phyloP scores from a whole-genome alignment of 1,140 invertebrate genomes.

The Diploscapter pachys region DNA sequence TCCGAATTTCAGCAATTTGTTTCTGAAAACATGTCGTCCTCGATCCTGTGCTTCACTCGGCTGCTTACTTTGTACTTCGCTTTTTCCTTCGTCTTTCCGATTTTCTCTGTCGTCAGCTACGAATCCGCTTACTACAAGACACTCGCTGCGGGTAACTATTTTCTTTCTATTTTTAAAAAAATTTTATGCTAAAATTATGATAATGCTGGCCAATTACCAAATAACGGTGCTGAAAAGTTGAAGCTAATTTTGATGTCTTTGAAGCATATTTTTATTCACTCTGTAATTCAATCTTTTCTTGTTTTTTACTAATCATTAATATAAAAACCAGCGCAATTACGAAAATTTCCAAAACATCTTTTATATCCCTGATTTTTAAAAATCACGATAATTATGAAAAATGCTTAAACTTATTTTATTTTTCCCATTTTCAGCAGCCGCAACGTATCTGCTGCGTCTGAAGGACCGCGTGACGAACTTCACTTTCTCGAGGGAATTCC shows the following conservation, averaged over 20 bases:
- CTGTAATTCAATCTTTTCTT: background rate
- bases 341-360: background rate
- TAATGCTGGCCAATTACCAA: background rate
- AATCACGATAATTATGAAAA: slow-evolving; percentile 11
- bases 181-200: slow-evolving; percentile 1
- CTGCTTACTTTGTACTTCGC: slow-evolving; percentile 37
- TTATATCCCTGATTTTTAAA: background rate
- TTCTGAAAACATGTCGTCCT: slow-evolving; percentile 29
- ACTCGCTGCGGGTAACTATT: slow-evolving; percentile 32
- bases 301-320: background rate
- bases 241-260: background rate
- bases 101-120: background rate
- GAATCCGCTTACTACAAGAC: slow-evolving; percentile 34
- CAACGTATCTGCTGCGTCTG: slow-evolving; percentile 82
- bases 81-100: slow-evolving; percentile 32
- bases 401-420: slow-evolving; percentile 1
- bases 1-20: slow-evolving; percentile 34
- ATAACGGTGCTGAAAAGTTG: background rate
- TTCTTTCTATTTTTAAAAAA: background rate
- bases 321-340: background rate
- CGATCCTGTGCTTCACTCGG: slow-evolving; percentile 24
- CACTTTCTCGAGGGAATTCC: slow-evolving; percentile 74
- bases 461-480: slow-evolving; percentile 79
- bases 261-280: background rate
- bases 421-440: slow-evolving; percentile 68